These are phyloP conservation scores for Trichogramma dendrolimi DNA, from an alignment of 2,888 invertebrate species.

Conservation along the genomic window DNA sequence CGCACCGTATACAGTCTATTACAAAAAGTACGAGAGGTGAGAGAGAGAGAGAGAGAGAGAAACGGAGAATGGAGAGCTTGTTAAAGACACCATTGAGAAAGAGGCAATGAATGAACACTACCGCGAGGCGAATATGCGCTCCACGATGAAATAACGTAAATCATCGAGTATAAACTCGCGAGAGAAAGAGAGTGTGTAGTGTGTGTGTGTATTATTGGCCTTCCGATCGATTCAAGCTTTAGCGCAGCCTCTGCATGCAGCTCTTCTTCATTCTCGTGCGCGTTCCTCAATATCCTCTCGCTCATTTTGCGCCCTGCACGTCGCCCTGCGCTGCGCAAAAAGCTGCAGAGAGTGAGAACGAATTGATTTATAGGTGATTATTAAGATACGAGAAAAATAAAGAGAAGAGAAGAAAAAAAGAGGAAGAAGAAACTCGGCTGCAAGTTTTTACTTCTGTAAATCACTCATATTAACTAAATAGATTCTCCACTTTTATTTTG, in stretches of 20 bases:
- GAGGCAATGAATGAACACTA: constrained; percentile 14
- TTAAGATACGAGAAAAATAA: constrained; percentile 10
- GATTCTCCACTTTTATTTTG: background rate
- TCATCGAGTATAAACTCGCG: constrained; percentile 1
- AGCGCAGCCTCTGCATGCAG: background rate
- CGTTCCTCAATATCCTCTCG: too few relatives aligned
- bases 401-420: background rate
- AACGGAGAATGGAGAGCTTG: background rate
- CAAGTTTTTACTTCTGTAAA: constrained; percentile 6
- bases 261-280: too few relatives aligned
- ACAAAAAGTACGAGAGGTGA: too few relatives aligned
- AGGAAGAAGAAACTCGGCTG: background rate
- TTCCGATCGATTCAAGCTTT: constrained; percentile 10
- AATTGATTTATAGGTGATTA: constrained; percentile 21
- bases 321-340: background rate
- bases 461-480: constrained; percentile 17
- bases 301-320: background rate
- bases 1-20: too few relatives aligned
- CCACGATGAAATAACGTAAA: constrained; percentile 18
- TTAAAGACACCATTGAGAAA: constrained; percentile 9
- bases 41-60: too few relatives aligned
- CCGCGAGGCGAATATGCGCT: background rate
- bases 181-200: background rate
- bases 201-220: background rate
- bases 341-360: constrained; percentile 7